Percentiles rank a stretch among this genome's conserved stretches.
phyloP scores from a whole-genome alignment of 2,888 invertebrate species.

The Hemithea aestivaria region DNA sequence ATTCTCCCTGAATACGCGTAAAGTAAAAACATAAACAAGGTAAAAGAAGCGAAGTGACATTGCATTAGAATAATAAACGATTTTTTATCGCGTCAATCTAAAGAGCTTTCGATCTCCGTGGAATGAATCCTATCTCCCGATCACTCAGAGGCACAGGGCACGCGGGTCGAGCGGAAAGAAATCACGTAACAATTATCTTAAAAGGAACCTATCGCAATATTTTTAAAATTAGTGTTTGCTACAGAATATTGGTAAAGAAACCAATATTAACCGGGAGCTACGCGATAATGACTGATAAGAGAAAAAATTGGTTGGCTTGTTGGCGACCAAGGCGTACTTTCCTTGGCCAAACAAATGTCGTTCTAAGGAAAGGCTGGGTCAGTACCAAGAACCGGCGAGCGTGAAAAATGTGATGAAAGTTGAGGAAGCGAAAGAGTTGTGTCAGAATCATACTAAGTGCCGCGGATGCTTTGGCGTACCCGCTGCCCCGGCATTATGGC shows the following conservation, averaged over 20 bases:
- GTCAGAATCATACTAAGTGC: no score
- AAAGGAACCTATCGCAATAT: conserved; percentile 42
- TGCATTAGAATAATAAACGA: conserved; percentile 35
- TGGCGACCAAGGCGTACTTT: no score
- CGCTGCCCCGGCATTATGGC: no score
- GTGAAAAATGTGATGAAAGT: no score
- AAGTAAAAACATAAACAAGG: conserved; percentile 13
- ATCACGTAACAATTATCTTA: conserved; percentile 52
- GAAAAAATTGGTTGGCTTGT: no score
- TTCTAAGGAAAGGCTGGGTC: no score
- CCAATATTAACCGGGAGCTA: conserved; percentile 13
- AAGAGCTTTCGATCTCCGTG: conserved; percentile 36
- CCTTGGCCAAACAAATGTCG: no score
- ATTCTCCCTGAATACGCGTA: no score
- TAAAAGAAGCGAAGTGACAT: conserved; percentile 16
- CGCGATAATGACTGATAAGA: conserved; percentile 18
- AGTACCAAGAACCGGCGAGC: no score
- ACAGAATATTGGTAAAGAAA: conserved; percentile 11
- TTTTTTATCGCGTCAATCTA: conserved; percentile 36
- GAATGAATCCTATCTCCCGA: conserved; percentile 32
- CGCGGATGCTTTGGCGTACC: no score
- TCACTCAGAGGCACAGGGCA: conserved; percentile 23
- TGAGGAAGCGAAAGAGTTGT: no score
- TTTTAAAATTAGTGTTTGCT: conserved; percentile 32
- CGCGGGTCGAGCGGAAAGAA: conserved; percentile 36